phyloP scores from a whole-genome alignment of 2,888 invertebrate genomes.

The Altica lythri region DNA sequence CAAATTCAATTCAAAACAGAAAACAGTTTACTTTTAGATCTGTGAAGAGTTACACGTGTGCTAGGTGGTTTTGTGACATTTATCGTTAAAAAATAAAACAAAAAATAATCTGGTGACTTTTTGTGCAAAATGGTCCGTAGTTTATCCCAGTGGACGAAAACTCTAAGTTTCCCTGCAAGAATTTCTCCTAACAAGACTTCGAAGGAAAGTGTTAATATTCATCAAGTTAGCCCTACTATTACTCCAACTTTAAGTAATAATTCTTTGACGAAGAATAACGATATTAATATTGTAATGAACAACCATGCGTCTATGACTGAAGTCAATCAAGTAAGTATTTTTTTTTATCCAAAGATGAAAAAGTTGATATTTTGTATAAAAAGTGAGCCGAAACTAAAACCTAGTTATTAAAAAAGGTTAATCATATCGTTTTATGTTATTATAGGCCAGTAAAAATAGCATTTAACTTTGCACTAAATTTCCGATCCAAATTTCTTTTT shows the following conservation, averaged over 20 bases:
- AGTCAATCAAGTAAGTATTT: constrained; percentile 52
- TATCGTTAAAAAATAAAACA: constrained; percentile 1
- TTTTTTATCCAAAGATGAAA: too few species aligned
- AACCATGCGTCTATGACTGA: constrained; percentile 49
- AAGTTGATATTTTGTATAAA: too few species aligned
- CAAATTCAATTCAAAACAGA: constrained; percentile 34
- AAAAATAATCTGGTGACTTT: constrained; percentile 17
- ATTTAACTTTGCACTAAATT: too few species aligned
- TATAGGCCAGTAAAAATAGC: too few species aligned
- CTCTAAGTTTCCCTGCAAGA: constrained; percentile 85
- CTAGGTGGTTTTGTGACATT: constrained; percentile 3
- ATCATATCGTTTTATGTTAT: too few species aligned
- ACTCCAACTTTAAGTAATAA: constrained; percentile 66
- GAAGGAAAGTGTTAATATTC: constrained; percentile 70
- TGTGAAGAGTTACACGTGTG: constrained; percentile 13
- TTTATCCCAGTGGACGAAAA: constrained; percentile 89
- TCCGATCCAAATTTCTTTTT: too few species aligned
- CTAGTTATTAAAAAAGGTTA: too few species aligned
- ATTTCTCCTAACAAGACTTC: constrained; percentile 80
- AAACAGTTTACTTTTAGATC: constrained; percentile 34
- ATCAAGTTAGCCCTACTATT: constrained; percentile 61
- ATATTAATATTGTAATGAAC: constrained; percentile 54
- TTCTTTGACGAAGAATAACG: constrained; percentile 54
- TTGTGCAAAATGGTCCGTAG: constrained; percentile 76
- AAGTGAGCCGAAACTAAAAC: too few species aligned